Evolutionary conservation across 2,113 vertebrate species (phyloP), one percentile per base, ranked within the genome.

Genomic region (Anoplopoma fimbria): DNA sequence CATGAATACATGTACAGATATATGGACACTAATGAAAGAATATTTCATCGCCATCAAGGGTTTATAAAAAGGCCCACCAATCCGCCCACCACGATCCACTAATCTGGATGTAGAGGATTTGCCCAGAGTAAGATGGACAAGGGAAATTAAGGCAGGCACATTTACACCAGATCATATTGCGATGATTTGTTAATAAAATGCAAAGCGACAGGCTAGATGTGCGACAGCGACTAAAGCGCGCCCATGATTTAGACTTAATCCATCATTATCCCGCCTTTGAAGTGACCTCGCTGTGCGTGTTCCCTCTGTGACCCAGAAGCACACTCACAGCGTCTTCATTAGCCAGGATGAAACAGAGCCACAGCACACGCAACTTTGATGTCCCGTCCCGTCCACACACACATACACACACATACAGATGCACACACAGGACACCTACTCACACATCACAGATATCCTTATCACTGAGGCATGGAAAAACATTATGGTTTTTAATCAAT

Each of bases 401-500:
- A 75, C 82, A 29, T 47, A 29, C 34, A 77, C n/a, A 83, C n/a
- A 70, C 75, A 58, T 47, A 4, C 36, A 76, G 6, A 83, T 17
- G 80, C 51, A 71, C 42, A 58, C 53, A 84, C 23, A 33, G 31
- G 60, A 63, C 67, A 58, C 74, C 33, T 27, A 17, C 55, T 72
- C 75, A 70, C 55, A 81, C 86, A 75, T 61, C 68, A 62, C 75
- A 85, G 77, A 87, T 85, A 88, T 85, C 87, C 83, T 83, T 81
- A 88, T 85, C 82, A 57, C 75, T 49, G 74, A 63, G 84, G 79
- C 85, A 88, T 70, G 79, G 74, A 88, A 89, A 94, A 95, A 94
- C 89, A 93, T 92, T 91, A 93, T 89, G 91, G 84, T 91, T 95
- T 94, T 94, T 93, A 94, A 95, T 95, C 94, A 95, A 94, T 95